Base-by-base conservation (phyloP, 2,888 invertebrate genomes). In the Odontomyia ornata region DNA sequence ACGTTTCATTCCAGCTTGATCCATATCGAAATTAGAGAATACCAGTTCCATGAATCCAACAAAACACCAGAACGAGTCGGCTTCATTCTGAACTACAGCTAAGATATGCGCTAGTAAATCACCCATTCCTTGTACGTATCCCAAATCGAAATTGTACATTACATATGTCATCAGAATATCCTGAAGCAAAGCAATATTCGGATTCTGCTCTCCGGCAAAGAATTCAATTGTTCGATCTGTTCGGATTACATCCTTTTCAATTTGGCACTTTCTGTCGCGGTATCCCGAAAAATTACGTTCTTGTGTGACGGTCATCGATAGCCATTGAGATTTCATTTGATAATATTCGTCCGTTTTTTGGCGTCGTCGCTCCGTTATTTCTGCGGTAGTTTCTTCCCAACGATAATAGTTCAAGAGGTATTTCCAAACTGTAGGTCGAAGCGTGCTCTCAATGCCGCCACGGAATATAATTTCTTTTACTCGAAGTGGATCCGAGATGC, bases 61-160 rank as follows among this genome's bases (percentile, higher is more conserved):
- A 85, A 99, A 99, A 87, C 98, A 97, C 99, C 99, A 99, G 88
- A 99, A 99, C 0, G 97, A 93, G 85, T 99, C 98, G 1, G 96
- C 95, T 87, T 99, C 99, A 84, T 96, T 93, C 80, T 93, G 92
- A 89, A 98, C 89, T 64, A 98, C 89, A 83, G 93, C 91, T 76
- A 99, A 88, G 82, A 99, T 92, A 0, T 99, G 99, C 5, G 98
- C 95, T 76, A 99, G 87, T 72, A 99, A 89, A 87, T 99, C 99
- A 82, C 97, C 97, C 99, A 99, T 99, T 25, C 99, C 99, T 86
- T 96, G 96, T 1, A 96, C 96, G 83, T 96, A 96, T 15, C 96
- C 99, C 82, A 99, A 88, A 88, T 99, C 98, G 85, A 99, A 99
- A 88, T 99, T 97, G 85, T 97, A 98, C 98, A 99, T 98, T 52